Conservation (phyloP, 37 sponge, comb jelly and placozoan species). For the Spongilla lacustris region DNA sequence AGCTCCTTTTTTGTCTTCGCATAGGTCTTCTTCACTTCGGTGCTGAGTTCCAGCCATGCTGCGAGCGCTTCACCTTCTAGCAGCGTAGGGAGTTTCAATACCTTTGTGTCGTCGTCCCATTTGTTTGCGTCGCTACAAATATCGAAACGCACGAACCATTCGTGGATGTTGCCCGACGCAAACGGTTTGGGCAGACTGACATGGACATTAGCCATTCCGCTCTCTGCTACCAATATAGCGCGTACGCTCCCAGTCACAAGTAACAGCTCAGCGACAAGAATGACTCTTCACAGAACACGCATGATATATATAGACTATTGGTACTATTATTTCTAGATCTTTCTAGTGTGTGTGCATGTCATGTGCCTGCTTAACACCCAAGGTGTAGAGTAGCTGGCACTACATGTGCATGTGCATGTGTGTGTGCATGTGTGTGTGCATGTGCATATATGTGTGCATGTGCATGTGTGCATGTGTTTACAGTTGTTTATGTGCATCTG, state of each 20-base stretch:
- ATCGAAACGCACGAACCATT: constrained; percentile 6
- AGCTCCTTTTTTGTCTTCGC: constrained; percentile 1
- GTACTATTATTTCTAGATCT: too few relatives aligned
- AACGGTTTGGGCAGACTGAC: constrained; percentile 36
- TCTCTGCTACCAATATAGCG: constrained; percentile 60
- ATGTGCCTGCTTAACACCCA: too few relatives aligned
- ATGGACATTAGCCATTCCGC: constrained; percentile 9
- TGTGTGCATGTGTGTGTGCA: too few relatives aligned
- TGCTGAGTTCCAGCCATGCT: constrained; percentile 30
- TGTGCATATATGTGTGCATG: too few relatives aligned
- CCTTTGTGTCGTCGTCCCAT: constrained; percentile 11
- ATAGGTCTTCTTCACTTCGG: constrained; percentile 10
- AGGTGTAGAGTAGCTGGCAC: too few relatives aligned
- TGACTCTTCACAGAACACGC: too few relatives aligned
- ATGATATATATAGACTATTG: too few relatives aligned
- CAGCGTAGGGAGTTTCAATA: neutral
- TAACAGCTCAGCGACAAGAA: too few relatives aligned
- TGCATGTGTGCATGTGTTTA: too few relatives aligned
- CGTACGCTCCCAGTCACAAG: neutral
- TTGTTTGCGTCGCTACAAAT: neutral
- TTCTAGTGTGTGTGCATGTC: too few relatives aligned
- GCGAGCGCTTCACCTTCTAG: neutral
- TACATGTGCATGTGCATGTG: too few relatives aligned
- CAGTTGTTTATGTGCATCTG: too few relatives aligned
- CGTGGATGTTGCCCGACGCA: constrained; percentile 16